Evolutionary conservation across 92 coral and sea anemone species (phyloP), one percentile per base, ranked within the genome.

Genomic region (Scolanthus callimorphus): DNA sequence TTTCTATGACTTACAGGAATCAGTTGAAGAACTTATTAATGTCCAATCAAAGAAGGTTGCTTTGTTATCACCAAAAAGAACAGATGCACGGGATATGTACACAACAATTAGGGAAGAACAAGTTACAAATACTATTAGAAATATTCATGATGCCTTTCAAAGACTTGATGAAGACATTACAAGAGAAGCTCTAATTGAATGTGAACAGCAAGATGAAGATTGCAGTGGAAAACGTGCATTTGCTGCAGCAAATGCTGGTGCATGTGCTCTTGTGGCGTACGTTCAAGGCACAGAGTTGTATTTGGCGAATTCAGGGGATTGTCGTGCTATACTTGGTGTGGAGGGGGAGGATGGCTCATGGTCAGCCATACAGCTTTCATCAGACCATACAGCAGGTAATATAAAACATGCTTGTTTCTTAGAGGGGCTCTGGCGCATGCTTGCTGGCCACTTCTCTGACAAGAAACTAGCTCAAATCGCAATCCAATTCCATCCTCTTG

Each of bases 241-340:
- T 44, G 70, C 57, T 29, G 85, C 97, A 56, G 82, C 86, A 29
- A 21, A 30, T 2, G 62, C 97, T 21, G 97, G 97, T 13, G 83
- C 94, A 11, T 90, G 97, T 74, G 90, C 80, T 0, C 44, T 86
- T 17, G 87, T 82, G 3, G 89, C 70, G n/a, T 77, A 81, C 48
- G 29, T 90, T 15, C 78, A 78, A 37, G 90, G 85, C 2, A 71
- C 68, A 15, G 90, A 81, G 48, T 60, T 90, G 44, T 81, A 66
- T 27, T 66, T 90, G 37, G 97, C 97, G 2, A 90, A 90, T 64
- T 58, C 72, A 44, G 97, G 97, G 23, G 97, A 90, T 59, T 90
- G 97, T 54, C 83, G 97, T 31, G 97, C 97, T 45, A 95, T 90
- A n/a, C 78, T 86, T 37, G 97, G 97, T 28, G 89, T 85, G n/a